Base-by-base conservation (phyloP, 2,888 invertebrate species). In the Elegia similella region DNA sequence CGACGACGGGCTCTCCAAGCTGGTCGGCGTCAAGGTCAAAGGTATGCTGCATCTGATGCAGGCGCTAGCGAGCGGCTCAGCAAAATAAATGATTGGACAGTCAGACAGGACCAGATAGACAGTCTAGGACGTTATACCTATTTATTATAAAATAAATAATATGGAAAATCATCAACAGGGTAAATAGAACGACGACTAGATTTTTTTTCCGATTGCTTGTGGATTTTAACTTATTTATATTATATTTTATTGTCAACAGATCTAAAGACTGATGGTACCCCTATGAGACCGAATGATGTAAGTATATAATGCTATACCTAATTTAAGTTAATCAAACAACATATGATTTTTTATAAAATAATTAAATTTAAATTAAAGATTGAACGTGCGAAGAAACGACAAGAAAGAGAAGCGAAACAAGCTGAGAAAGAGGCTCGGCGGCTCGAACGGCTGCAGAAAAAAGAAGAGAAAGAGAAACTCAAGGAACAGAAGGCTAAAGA, bases 381-480 rank as follows among this genome's bases (percentile, higher is more conserved):
- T 44, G 93, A 93, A 70, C 86, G 92, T 54, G 93, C 93, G 59
- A 93, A 92, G 69, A 92, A 92, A 62, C 79, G 92, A 0, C 91
- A 88, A 67, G 93, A 93, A 68, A 84, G 86, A 12, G 92, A 93
- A 75, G 88, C 88, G 16, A 90, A 90, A 65, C 76, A 79, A 59
- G 84, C 86, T 0, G 91, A 92, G 47, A 93, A 93, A 42, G 92
- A 92, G 69, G 89, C 91, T 12, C 82, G 83, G 48, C 79, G 82
- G 55, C 63, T 86, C 7, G 93, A 93, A 53, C 77, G 92, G 1
- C 64, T 92, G 55, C 91, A 90, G 62, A 89, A 88, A 75, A 90
- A 86, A 62, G 92, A 91, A 67, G 92, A 92, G 68, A 88, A 92
- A 61, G 85, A 90, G 66, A 85, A 86, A 66, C 61, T 85, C 47